These are phyloP conservation scores for Hydropsyche tenuis DNA, from an alignment of 1,140 invertebrate species.

Conservation along the genomic window DNA sequence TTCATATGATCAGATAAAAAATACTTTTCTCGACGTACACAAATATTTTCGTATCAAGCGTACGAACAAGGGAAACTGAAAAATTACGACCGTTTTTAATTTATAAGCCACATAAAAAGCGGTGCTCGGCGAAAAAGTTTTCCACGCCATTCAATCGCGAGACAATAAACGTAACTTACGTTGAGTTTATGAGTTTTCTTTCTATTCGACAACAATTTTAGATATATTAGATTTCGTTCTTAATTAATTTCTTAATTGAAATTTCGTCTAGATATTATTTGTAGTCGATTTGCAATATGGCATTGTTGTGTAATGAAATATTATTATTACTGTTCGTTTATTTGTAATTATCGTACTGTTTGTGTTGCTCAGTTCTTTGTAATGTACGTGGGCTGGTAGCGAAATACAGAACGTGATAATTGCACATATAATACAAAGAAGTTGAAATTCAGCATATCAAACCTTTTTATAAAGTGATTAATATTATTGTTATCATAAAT, in stretches of 20 bases:
- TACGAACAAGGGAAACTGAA: not conserved
- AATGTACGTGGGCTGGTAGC: not conserved
- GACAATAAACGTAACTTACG: slow-evolving; percentile 18
- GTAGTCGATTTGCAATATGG: too few relatives aligned
- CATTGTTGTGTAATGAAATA: slow-evolving; percentile 6
- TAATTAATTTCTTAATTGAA: too few relatives aligned
- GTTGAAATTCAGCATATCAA: too few relatives aligned
- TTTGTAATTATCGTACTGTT: not conserved
- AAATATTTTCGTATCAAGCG: too few relatives aligned
- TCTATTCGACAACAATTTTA: too few relatives aligned
- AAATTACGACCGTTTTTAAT: slow-evolving; percentile 37
- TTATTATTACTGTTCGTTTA: slow-evolving; percentile 8
- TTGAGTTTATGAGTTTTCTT: too few relatives aligned
- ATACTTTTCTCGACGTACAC: too few relatives aligned
- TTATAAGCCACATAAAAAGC: slow-evolving; percentile 36
- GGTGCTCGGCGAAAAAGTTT: slow-evolving; percentile 5
- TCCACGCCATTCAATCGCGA: not conserved
- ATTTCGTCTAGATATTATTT: too few relatives aligned
- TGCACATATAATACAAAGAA: too few relatives aligned
- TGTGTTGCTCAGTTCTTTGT: not conserved
- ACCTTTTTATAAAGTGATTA: too few relatives aligned
- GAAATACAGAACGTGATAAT: not conserved
- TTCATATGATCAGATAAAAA: slow-evolving; percentile 7
- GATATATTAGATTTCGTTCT: too few relatives aligned
- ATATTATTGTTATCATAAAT: too few relatives aligned